A percentile compares a stretch with the other conserved stretches of the same genome.
These are phyloP conservation scores for Capromys pilorides DNA, from an alignment of 2,797 vertebrate species.

Conservation along the genomic window DNA sequence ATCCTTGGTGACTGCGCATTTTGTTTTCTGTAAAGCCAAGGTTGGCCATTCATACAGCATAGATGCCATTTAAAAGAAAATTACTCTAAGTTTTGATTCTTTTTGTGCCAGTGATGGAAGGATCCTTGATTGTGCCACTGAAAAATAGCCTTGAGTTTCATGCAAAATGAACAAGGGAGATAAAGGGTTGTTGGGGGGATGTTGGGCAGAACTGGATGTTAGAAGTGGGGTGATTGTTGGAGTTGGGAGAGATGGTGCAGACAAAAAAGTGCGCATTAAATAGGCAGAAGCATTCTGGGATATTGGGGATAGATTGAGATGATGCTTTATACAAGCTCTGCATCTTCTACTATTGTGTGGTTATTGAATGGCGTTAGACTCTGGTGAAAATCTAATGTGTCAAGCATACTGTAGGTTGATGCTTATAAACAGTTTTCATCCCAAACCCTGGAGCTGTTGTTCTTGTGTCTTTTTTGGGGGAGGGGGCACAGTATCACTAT, in stretches of 20 bases:
- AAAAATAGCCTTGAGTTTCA: conserved; percentile 45
- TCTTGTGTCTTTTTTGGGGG: background rate
- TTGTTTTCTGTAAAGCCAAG: background rate
- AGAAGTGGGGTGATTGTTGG: background rate
- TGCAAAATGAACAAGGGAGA: conserved; percentile 6
- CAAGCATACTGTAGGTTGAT: background rate
- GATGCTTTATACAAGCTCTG: conserved; percentile 1
- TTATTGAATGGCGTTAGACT: background rate
- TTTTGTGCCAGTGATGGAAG: background rate
- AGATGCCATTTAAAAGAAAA: background rate
- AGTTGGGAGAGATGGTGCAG: background rate
- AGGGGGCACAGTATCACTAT: background rate
- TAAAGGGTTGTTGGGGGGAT: conserved; percentile 18
- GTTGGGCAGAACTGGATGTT: background rate
- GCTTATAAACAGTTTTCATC: background rate
- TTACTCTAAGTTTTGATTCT: background rate
- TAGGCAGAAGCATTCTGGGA: background rate
- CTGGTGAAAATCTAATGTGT: background rate
- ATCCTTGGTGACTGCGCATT: background rate
- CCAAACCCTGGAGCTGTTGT: background rate
- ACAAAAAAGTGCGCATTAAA: background rate
- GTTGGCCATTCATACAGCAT: background rate
- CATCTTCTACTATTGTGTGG: background rate
- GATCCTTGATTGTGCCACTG: conserved; percentile 13
- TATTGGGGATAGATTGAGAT: background rate